Evolutionary conservation across 2,888 invertebrate species (phyloP), one percentile per base, ranked within the genome.

Genomic region (Panzeria rudis): DNA sequence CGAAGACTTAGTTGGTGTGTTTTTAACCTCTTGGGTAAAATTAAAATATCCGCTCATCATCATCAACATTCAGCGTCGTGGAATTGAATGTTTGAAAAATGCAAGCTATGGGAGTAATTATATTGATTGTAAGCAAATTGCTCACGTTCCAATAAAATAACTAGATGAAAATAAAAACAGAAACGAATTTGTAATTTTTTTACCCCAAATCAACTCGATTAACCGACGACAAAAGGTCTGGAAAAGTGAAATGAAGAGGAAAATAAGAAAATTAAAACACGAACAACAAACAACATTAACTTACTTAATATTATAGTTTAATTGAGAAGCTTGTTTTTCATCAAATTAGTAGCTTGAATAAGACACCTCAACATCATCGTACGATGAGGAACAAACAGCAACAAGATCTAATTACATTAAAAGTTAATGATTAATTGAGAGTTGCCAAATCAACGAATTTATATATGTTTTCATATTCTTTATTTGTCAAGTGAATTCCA

Each of bases 91-190:
- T 52, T 78, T 52, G 50, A 23, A 66, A 83, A 71, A 79, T 72
- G 71, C 66, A 79, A 69, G 76, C 76, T 35, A 54, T 80, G 73
- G 76, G 86, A 88, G 89, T 89, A 92, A 92, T 91, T 91, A 92
- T 89, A 90, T 88, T 91, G 92, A 91, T 91, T 89, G 91, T 90
- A 90, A 91, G 91, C 91, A 91, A 91, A 91, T 91, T 91, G 92
- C 92, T 88, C 89, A 90, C 89, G 90, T 91, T 89, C 79, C 88
- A 85, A 85, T 83, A 66, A 82, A 79, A 80, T 71, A 32, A 32
- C 8, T 76, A 41, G 2, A 73, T 78, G 20, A 50, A 69, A 79
- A 69, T 6, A n/a, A 80, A 41, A 84, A 50, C 35, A 69, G 15
- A 59, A 75, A 73, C 23, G 35, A 59, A 47, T 59, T 69, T 56